A percentile compares a stretch with the other conserved stretches of the same genome.
phyloP scores from a whole-genome alignment of 1,140 invertebrate genomes.

The Rhizoglyphus robini region DNA sequence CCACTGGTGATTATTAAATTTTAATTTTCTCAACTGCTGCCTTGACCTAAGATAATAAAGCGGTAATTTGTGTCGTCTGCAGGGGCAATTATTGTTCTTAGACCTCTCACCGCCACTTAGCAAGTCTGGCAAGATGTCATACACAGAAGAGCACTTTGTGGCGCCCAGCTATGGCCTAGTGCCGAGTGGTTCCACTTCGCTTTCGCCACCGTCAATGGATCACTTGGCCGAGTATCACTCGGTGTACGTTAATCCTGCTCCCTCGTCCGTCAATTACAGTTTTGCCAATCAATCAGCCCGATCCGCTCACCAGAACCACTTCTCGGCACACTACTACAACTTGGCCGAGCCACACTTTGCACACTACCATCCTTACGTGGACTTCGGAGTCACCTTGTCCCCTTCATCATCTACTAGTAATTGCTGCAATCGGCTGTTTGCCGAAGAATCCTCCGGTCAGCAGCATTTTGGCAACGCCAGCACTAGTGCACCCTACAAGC shows the following conservation, averaged over 20 bases:
- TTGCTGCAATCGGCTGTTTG: no score
- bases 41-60: no score
- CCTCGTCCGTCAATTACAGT: not conserved
- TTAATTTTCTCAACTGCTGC: no score
- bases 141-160: not conserved
- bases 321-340: not conserved
- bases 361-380: not conserved
- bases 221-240: not conserved
- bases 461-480: not conserved
- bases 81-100: no score
- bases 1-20: no score
- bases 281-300: not conserved
- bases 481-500: not conserved
- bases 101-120: no score
- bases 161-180: not conserved
- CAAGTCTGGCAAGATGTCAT: constrained; percentile 12
- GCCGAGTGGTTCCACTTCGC: not conserved
- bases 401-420: not conserved
- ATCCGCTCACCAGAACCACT: not conserved
- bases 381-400: not conserved
- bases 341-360: not conserved
- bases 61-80: no score
- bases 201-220: not conserved
- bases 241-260: not conserved
- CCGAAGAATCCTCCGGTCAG: no score